Conservation (phyloP, 2,888 invertebrate species). For the Zelleria hepariella region DNA sequence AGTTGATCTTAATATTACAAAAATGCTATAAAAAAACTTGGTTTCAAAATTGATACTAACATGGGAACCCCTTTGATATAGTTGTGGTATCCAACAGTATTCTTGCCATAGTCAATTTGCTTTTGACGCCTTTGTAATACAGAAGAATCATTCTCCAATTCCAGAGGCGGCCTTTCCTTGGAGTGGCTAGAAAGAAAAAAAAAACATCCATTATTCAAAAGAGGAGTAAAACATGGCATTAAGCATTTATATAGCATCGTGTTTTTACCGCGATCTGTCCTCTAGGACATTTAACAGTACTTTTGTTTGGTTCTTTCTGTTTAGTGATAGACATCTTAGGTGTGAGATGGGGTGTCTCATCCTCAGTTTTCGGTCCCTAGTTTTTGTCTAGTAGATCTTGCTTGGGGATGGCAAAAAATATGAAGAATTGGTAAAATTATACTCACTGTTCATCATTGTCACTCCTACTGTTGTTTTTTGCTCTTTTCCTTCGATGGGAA, state of each 20-base stretch:
- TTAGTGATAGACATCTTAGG: no score
- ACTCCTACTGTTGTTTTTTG: slow-evolving; percentile 35
- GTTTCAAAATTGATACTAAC: slow-evolving; percentile 56
- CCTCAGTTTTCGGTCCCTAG: background rate
- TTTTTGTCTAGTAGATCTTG: background rate
- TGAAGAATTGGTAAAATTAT: background rate
- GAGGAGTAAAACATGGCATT: background rate
- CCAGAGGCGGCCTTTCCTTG: slow-evolving; percentile 19
- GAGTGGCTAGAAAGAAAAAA: background rate
- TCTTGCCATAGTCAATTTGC: slow-evolving; percentile 96
- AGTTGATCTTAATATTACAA: no score
- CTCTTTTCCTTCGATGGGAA: slow-evolving; percentile 40
- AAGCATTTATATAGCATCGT: background rate
- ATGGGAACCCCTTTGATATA: slow-evolving; percentile 78
- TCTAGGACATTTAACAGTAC: no score
- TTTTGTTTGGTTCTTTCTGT: no score
- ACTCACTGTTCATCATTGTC: slow-evolving; percentile 23
- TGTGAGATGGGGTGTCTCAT: no score
- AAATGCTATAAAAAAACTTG: background rate
- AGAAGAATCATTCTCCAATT: slow-evolving; percentile 79
- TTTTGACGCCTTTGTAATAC: slow-evolving; percentile 86
- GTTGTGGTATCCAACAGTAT: slow-evolving; percentile 88
- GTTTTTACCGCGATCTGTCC: no score
- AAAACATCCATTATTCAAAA: background rate
- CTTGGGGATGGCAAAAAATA: background rate